Base-by-base conservation (phyloP, 2,888 invertebrate genomes). In the Pammene aurita region DNA sequence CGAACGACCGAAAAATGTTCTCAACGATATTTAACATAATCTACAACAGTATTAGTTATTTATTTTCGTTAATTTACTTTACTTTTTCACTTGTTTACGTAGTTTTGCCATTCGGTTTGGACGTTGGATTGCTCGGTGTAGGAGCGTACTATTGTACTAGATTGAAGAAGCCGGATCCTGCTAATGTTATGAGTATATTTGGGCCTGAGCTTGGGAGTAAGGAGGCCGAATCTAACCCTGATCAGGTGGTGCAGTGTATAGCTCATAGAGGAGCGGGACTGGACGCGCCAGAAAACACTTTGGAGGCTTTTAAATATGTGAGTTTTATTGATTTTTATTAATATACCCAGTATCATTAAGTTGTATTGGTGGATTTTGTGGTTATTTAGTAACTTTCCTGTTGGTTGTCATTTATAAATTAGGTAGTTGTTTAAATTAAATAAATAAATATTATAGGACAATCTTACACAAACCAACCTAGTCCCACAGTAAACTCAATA, bases 251-350 rank as follows among this genome's bases (percentile, higher is more conserved):
- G 76, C 93, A 90, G 78, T 94, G 95, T 55, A 94, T 96, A 68
- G 96, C 96, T 0, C 97, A 97, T 78, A 93, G 96, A 79, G 96
- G 96, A 5, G 96, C 95, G 11, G 95, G 94, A 1, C 87, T 95
- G 54, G 96, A 97, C 87, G 96, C 95, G 5, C 97, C 97, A 0
- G 97, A 97, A 86, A 97, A 97, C 84, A 96, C 95, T 73, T 81
- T 96, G 73, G 93, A 93, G 66, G 96, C 96, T 0, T 95, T 96
- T 76, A 93, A 94, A 88, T 93, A 94, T 85, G 95, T 95, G 83
- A 91, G 93, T 90, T 56, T 63, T 26, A 52, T 64, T 18, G 66
- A 71, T 60, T 68, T 70, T 63, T 34, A 71, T 72, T n/a, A n/a
- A n/a, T n/a, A n/a, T n/a, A n/a, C n/a, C n/a, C n/a, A n/a, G n/a